phyloP scores from a whole-genome alignment of 2,113 vertebrate genomes.

The Engraulis encrasicolus region DNA sequence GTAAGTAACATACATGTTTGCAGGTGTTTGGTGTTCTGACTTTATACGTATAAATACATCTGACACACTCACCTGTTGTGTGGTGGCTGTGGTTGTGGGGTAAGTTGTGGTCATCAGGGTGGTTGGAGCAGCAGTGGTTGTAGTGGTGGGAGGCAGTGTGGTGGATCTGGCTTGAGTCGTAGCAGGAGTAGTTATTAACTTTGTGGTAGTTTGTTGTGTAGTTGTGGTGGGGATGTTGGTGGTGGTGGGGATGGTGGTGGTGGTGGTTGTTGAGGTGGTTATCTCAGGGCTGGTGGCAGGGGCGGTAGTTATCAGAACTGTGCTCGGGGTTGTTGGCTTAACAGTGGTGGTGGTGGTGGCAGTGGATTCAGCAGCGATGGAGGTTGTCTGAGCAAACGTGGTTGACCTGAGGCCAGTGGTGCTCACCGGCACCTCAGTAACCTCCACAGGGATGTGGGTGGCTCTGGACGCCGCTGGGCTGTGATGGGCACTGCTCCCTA shows the following conservation, averaged over 20 bases:
- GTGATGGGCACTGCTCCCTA: neutral
- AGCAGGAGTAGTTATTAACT: neutral
- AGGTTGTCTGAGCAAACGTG: neutral
- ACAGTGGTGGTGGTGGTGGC: neutral
- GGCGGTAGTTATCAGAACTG: neutral
- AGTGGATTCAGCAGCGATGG: neutral
- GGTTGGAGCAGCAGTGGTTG: neutral
- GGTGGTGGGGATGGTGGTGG: neutral
- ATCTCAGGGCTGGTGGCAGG: neutral
- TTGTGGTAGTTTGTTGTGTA: neutral
- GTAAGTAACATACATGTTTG: no score
- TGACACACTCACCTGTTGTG: conserved; percentile 19
- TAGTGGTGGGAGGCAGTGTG: neutral
- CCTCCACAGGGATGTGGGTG: neutral
- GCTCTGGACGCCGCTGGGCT: neutral
- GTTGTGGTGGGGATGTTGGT: neutral
- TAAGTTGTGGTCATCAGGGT: conserved; percentile 1
- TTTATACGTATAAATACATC: no score
- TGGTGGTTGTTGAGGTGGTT: neutral
- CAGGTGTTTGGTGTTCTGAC: no score
- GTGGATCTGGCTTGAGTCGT: neutral
- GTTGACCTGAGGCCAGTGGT: neutral
- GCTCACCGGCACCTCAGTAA: neutral
- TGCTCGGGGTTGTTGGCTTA: neutral
- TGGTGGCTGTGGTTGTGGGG: conserved; percentile 19